phyloP scores from a whole-genome alignment of 2,888 invertebrate species.

The Lacanobia oleracea region DNA sequence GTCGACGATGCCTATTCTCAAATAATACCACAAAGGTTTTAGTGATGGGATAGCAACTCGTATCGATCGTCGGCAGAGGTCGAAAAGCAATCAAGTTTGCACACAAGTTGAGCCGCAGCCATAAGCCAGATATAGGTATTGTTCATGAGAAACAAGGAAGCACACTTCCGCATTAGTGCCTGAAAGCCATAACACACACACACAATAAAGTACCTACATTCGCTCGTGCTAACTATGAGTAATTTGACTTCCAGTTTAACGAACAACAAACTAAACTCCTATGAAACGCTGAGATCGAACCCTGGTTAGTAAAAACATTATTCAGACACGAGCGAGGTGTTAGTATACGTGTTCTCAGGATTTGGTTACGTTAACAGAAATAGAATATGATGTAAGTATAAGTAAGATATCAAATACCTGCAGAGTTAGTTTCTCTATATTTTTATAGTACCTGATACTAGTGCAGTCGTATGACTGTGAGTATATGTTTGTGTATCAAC shows the following conservation, averaged over 20 bases:
- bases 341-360: neutral
- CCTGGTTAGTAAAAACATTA: neutral
- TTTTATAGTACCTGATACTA: neutral
- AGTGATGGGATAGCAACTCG: neutral
- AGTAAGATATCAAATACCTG: neutral
- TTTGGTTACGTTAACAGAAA: neutral
- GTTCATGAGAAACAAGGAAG: slow-evolving; percentile 29
- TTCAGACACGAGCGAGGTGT: neutral
- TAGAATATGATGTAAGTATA: neutral
- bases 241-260: neutral
- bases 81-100: slow-evolving; percentile 37
- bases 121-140: slow-evolving; percentile 7
- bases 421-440: too few species aligned
- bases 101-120: slow-evolving; percentile 14
- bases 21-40: neutral
- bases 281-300: neutral
- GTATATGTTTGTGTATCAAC: neutral
- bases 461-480: neutral
- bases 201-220: too few species aligned
- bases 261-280: neutral
- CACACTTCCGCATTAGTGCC: slow-evolving; percentile 27
- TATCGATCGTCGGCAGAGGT: slow-evolving; percentile 10
- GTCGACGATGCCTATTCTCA: neutral
- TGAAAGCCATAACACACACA: slow-evolving; percentile 15
- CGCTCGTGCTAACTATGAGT: neutral